Evolutionary conservation across 1,140 invertebrate genomes (phyloP).

Genomic region (Reticulitermes speratus): DNA sequence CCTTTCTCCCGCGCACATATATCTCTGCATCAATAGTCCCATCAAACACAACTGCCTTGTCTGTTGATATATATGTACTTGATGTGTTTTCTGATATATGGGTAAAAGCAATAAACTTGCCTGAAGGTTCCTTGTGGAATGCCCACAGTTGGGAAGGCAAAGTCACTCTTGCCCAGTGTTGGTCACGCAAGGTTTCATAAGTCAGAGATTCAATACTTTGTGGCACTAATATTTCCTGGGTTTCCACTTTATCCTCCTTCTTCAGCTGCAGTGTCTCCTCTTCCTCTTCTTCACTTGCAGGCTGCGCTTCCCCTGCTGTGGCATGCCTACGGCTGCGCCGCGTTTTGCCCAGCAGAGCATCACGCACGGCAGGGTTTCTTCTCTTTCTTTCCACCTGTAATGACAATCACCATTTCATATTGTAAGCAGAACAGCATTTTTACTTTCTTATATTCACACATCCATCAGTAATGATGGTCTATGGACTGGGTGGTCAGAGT

Average conservation of each 20-base stretch:
- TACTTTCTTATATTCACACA: no score
- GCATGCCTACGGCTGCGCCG: no score
- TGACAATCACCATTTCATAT: no score
- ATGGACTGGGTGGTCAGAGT: no score
- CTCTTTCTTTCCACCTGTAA: no score
- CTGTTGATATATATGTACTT: background rate
- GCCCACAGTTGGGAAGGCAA: background rate
- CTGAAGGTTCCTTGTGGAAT: background rate
- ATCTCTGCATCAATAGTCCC: background rate
- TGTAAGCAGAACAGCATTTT: no score
- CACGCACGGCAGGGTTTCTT: no score
- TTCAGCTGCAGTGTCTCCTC: background rate
- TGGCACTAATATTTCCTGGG: background rate
- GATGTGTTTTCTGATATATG: background rate
- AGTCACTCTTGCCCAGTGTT: background rate
- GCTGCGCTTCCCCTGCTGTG: background rate
- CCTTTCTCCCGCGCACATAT: background rate
- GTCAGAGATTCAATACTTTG: background rate
- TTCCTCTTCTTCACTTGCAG: background rate
- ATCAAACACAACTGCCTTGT: background rate
- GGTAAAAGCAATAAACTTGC: background rate
- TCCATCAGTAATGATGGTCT: no score
- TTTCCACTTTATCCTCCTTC: background rate
- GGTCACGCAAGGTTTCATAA: background rate
- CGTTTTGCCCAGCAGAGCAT: no score